phyloP scores from a whole-genome alignment of 2,888 invertebrate species.

The Brachypalpus laphriformis region DNA sequence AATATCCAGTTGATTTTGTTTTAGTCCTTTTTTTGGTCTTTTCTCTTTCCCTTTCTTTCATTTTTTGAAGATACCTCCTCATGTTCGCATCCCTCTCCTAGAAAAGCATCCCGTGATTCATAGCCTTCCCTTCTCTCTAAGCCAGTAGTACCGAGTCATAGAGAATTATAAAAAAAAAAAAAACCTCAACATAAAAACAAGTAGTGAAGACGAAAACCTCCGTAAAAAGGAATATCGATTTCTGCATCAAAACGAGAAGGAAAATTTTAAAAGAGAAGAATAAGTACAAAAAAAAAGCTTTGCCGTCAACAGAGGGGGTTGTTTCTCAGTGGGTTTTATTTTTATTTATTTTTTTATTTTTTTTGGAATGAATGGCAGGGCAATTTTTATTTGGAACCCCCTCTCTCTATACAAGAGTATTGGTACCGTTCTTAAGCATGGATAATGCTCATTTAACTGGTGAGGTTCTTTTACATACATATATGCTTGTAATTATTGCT shows the following conservation, averaged over 20 bases:
- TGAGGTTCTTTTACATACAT: constrained; percentile 15
- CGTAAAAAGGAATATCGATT: constrained; percentile 60
- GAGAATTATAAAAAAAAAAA: constrained; percentile 43
- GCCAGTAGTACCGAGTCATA: constrained; percentile 32
- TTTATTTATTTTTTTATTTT: neutral
- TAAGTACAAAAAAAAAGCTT: constrained; percentile 23
- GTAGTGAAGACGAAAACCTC: constrained; percentile 26
- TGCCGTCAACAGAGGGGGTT: constrained; percentile 40
- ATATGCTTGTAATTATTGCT: constrained; percentile 28
- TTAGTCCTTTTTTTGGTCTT: neutral
- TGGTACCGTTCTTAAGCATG: constrained; percentile 31
- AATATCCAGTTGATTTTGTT: constrained; percentile 24
- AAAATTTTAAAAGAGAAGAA: constrained; percentile 8
- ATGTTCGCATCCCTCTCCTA: constrained; percentile 5
- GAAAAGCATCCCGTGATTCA: constrained; percentile 43
- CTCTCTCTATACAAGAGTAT: constrained; percentile 22
- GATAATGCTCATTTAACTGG: constrained; percentile 36
- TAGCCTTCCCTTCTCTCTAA: constrained; percentile 34
- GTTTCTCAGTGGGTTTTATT: constrained; percentile 14
- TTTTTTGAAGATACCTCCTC: too few relatives aligned
- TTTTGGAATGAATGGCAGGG: constrained; percentile 37
- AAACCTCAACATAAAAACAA: constrained; percentile 40
- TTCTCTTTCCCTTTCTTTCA: neutral
- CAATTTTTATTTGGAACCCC: constrained; percentile 27
- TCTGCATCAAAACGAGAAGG: constrained; percentile 39